Percentiles rank a stretch among this genome's conserved stretches.
phyloP scores from a whole-genome alignment of 2,888 invertebrate species.

The Eristalis arbustorum region DNA sequence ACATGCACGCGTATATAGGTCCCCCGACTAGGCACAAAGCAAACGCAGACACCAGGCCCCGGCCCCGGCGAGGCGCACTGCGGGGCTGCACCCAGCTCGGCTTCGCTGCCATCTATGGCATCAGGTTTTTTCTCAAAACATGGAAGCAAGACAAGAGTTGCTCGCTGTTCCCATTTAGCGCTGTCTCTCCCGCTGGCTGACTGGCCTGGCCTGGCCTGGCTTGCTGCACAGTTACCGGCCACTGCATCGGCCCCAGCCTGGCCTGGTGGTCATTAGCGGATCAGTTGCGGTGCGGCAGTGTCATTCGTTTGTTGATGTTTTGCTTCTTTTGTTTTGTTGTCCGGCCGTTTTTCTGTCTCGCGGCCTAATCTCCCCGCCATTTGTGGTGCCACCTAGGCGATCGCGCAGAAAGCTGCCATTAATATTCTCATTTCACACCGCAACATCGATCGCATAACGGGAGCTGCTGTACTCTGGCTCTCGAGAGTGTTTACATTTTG shows the following conservation, averaged over 20 bases:
- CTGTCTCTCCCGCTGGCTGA: constrained; percentile 16
- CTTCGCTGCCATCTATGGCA: constrained; percentile 50
- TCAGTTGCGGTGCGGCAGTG: constrained; percentile 48
- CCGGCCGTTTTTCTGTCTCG: constrained; percentile 9
- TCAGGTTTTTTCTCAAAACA: constrained; percentile 55
- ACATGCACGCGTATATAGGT: constrained; percentile 34
- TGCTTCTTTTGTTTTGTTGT: constrained; percentile 23
- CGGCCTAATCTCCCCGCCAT: constrained; percentile 52
- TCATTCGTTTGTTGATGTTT: constrained; percentile 41
- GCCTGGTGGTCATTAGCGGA: constrained; percentile 62
- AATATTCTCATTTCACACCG: constrained; percentile 67
- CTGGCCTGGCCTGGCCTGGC: neutral
- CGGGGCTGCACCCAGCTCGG: constrained; percentile 16
- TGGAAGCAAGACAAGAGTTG: constrained; percentile 58
- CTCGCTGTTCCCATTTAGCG: constrained; percentile 34
- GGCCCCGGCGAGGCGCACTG: neutral
- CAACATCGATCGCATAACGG: constrained; percentile 64
- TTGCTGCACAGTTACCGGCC: neutral
- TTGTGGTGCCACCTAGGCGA: constrained; percentile 49
- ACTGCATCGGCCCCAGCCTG: neutral
- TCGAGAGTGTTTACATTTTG: constrained; percentile 50
- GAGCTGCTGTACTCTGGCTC: constrained; percentile 28
- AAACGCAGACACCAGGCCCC: neutral
- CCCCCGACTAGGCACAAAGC: constrained; percentile 41
- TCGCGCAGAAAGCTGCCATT: constrained; percentile 59